phyloP scores from a whole-genome alignment of 2,113 vertebrate genomes.

The Ramphastos sulfuratus region DNA sequence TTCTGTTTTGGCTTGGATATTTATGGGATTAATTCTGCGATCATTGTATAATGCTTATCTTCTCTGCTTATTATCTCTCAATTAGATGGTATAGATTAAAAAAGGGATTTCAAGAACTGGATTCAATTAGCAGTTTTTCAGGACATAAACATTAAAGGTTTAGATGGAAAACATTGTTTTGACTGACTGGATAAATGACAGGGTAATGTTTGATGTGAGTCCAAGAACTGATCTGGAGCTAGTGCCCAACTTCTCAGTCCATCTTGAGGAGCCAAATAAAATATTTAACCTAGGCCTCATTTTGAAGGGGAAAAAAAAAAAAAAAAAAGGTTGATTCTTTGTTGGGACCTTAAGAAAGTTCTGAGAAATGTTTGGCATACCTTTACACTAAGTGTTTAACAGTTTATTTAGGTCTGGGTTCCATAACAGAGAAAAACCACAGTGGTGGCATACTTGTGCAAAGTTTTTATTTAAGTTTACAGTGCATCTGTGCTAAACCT shows the following conservation, averaged over 20 bases:
- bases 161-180: slow-evolving; percentile 87
- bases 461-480: slow-evolving; percentile 64
- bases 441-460: slow-evolving; percentile 25
- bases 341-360: slow-evolving; percentile 77
- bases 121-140: slow-evolving; percentile 83
- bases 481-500: neutral
- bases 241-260: slow-evolving; percentile 77
- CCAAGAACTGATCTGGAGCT: slow-evolving; percentile 83
- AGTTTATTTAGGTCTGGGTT: slow-evolving; percentile 77
- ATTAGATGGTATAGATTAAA: slow-evolving; percentile 75
- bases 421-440: slow-evolving; percentile 69
- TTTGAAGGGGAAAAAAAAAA: slow-evolving; percentile 38
- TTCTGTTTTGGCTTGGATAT: slow-evolving; percentile 66
- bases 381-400: slow-evolving; percentile 80
- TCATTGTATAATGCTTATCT: slow-evolving; percentile 29
- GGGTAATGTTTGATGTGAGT: slow-evolving; percentile 82
- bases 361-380: slow-evolving; percentile 81
- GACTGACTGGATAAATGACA: slow-evolving; percentile 86
- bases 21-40: slow-evolving; percentile 58
- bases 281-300: slow-evolving; percentile 84
- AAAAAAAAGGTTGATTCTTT: slow-evolving; percentile 74
- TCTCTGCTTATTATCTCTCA: slow-evolving; percentile 70
- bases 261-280: slow-evolving; percentile 84
- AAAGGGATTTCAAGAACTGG: slow-evolving; percentile 75
- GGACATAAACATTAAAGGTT: slow-evolving; percentile 82